Evolutionary conservation across 2,888 invertebrate species (phyloP), one percentile per base, ranked within the genome.

Genomic region (Cyaniris semiargus): DNA sequence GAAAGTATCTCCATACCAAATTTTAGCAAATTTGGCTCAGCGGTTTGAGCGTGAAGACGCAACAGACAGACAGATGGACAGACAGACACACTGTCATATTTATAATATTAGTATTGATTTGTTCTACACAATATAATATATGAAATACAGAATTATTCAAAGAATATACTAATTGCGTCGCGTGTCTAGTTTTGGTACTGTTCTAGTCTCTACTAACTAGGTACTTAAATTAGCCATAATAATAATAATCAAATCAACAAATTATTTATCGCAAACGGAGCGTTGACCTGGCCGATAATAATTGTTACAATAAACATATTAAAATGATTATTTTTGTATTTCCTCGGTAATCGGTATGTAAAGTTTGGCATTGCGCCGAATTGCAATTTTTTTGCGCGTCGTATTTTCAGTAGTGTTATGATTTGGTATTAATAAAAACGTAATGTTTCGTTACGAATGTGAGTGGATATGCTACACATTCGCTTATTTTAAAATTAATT

Each of bases 371-470:
- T 21, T 44, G 15, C 31, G 72, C 72, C 72, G 72, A 21, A 72
- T 71, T 71, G n/a, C 34, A 71, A 71, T 38, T 71, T 71, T 27
- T 38, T 71, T 34, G 70, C 70, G 38, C 71, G n/a, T 38, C 34
- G 66, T 66, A 13, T 58, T 10, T 66, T 66, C 60, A 27, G 23
- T 15, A 66, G 27, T 18, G 15, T 27, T 66, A 18, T 66, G 15
- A 31, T 66, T 66, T 27, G 15, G 27, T 60, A 58, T 58, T 21
- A 56, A 18, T 58, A 60, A 23, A 23, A 60, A 23, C 13, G 60
- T 60, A 60, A 27, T 23, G 13, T 13, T 23, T n/a, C 10, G 4
- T 60, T 23, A 5, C n/a, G 21, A 60, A 8, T 23, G 60, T 10
- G 23, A 60, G n/a, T 56, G n/a, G 7, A n/a, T 56, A 6, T 56